Base-by-base conservation (phyloP, 2,113 vertebrate genomes). In the Trematomus loennbergii region DNA sequence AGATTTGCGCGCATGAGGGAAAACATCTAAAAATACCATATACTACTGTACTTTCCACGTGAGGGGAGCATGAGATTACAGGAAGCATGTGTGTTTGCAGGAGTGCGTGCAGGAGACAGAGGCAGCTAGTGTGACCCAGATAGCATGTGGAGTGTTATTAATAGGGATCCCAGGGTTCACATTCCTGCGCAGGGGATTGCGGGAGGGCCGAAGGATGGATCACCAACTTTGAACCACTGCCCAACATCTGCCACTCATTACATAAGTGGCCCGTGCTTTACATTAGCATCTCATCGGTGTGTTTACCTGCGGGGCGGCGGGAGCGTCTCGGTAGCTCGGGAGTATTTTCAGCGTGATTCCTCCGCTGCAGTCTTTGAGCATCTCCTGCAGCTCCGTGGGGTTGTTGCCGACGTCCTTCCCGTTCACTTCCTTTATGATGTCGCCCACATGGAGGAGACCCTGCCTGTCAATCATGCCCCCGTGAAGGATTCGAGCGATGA, bases 361-460 rank as follows among this genome's bases (percentile, higher is more conserved):
- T 40, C 97, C 98, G 78, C 97, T 99, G 88, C 97, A 97, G 87
- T 95, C 97, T 90, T 97, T 98, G 70, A 99, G 94, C 91, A 97
- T 95, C 84, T 98, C 97, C 91, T 99, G 98, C 68, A 99, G 92
- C 90, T 98, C 97, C 22, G 97, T 97, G 75, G 98, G 97, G 75
- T 98, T 97, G 89, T 95, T 98, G 81, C 98, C 97, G 29, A 99
- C 97, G n/a, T 98, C 96, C n/a, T 97, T 97, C 43, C 98, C 98
- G 5, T 99, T 99, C 86, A 99, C 97, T 77, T 99, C 98, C 91
- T 99, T 99, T 83, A 99, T 99, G 78, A 99, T 96, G 89, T 99
- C 98, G 17, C 98, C 98, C 49, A 98, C 97, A 3, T 99, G 98
- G 53, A 99, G 96, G 61, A 99, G 95, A 29, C 98, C 98, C 89